These are phyloP conservation scores for Drosophila sulfurigaster DNA, from an alignment of 1,140 invertebrate genomes.

Conservation along the genomic window DNA sequence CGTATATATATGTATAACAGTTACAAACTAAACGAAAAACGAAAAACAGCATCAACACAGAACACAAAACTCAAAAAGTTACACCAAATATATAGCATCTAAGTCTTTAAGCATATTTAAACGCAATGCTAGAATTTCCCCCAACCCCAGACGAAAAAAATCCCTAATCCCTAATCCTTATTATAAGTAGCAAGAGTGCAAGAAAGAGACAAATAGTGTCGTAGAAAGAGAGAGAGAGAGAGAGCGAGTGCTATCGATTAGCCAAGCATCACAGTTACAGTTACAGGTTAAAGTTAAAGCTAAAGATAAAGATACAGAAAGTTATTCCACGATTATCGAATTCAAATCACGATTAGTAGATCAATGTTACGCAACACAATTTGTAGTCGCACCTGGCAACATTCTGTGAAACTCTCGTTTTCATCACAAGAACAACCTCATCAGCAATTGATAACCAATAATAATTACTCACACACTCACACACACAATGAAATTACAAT, in stretches of 20 bases:
- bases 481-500: constrained; percentile 10
- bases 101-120: constrained; percentile 67
- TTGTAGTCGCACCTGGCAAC: constrained; percentile 33
- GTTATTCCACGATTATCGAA: constrained; percentile 27
- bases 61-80: constrained; percentile 76
- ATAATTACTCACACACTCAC: constrained; percentile 19
- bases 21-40: constrained; percentile 51
- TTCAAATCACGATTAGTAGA: constrained; percentile 27
- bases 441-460: constrained; percentile 51
- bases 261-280: constrained; percentile 35
- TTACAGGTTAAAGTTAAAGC: constrained; percentile 40
- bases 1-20: constrained; percentile 57
- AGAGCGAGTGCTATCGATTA: constrained; percentile 43
- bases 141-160: constrained; percentile 29
- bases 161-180: constrained; percentile 39
- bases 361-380: constrained; percentile 13
- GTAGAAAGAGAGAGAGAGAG: constrained; percentile 1
- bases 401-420: constrained; percentile 29
- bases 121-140: constrained; percentile 27
- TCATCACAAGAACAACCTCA: constrained; percentile 19
- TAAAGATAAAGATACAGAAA: constrained; percentile 6
- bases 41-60: constrained; percentile 35
- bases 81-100: constrained; percentile 72
- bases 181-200: constrained; percentile 42
- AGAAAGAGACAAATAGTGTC: background rate